Conservation (phyloP, 2,797 vertebrate species). For the Distichodus sexfasciatus region DNA sequence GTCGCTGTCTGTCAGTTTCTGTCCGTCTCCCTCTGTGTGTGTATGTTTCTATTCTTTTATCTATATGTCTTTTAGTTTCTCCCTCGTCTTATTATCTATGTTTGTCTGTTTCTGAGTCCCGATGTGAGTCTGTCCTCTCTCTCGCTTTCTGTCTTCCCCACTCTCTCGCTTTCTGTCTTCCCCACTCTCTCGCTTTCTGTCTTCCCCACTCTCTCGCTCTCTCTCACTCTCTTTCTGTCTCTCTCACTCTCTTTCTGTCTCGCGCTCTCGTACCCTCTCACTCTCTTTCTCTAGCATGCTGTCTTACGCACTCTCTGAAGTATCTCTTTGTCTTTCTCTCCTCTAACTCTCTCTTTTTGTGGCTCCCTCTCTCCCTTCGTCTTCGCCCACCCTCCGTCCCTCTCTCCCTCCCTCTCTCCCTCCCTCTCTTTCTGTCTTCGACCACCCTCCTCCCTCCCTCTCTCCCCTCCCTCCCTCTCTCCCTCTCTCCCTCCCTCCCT, state of each 20-base stretch:
- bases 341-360: slow-evolving; percentile 37
- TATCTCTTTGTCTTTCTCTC: slow-evolving; percentile 1
- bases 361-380: slow-evolving; percentile 6
- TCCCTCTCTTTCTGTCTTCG: slow-evolving; percentile 11
- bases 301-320: no score
- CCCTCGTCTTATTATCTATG: slow-evolving; percentile 20
- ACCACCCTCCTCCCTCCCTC: slow-evolving; percentile 40
- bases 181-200: no score
- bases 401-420: slow-evolving; percentile 27
- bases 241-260: no score
- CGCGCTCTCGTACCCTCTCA: not conserved
- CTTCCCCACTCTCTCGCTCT: no score
- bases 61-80: not conserved
- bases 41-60: slow-evolving; percentile 12
- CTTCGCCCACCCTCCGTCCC: not conserved
- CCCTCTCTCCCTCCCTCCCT: not conserved
- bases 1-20: slow-evolving; percentile 12
- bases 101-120: slow-evolving; percentile 29
- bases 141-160: no score
- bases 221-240: not conserved
- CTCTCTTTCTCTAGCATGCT: slow-evolving; percentile 33
- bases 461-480: slow-evolving; percentile 31
- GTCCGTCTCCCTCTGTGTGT: slow-evolving; percentile 35
- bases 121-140: no score
- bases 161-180: no score